These are phyloP conservation scores for Gorsachius goisagi DNA, from an alignment of 2,113 vertebrate species.

Conservation along the genomic window DNA sequence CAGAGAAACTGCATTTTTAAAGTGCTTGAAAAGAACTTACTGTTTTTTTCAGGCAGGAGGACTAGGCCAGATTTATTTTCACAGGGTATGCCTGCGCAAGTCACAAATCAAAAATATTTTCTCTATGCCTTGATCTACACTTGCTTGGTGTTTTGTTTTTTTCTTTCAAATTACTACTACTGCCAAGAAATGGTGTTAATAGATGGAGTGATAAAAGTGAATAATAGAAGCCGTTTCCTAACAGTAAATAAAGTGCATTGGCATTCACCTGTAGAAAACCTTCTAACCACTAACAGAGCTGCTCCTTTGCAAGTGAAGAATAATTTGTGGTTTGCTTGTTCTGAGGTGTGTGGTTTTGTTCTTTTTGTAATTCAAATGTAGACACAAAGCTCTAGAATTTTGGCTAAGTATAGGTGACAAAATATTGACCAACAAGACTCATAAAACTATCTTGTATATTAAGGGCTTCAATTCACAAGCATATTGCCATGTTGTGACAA, in stretches of 20 bases:
- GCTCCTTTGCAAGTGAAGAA: not conserved
- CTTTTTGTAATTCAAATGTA: not conserved
- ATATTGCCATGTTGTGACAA: not conserved
- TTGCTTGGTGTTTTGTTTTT: not conserved
- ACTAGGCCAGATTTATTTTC: conserved; percentile 31
- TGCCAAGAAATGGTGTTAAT: not conserved
- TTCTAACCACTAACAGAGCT: not conserved
- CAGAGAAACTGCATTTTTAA: conserved; percentile 8
- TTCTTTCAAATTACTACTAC: not conserved
- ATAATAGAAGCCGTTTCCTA: not conserved
- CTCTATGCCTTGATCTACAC: not conserved
- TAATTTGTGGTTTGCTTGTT: not conserved
- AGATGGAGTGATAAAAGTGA: not conserved
- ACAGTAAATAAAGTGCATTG: not conserved
- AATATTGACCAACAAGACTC: not conserved
- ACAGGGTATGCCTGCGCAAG: not conserved
- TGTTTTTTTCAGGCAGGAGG: conserved; percentile 9
- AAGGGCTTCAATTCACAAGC: not conserved
- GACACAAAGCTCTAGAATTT: not conserved
- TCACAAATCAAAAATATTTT: not conserved
- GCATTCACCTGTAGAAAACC: not conserved
- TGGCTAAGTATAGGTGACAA: not conserved
- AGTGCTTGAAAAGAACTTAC: not conserved
- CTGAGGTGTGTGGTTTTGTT: not conserved
- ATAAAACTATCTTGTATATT: not conserved